Conservation (phyloP, 2,888 invertebrate genomes). For the Stegana nigrithorax region DNA sequence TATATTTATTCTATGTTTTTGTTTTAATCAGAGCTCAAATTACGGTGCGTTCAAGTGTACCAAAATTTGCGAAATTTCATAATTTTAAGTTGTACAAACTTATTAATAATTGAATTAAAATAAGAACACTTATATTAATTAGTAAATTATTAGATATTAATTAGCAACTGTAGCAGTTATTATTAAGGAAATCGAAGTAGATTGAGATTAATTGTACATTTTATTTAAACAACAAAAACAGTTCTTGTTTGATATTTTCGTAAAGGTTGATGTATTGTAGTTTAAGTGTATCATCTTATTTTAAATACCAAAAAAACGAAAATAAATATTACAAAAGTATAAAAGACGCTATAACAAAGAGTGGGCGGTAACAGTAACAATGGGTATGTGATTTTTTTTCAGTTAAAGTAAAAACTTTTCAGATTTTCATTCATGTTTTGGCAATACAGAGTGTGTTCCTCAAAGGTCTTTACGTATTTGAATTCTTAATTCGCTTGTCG, state of each 20-base stretch:
- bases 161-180: conserved; percentile 17
- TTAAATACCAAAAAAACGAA: conserved; percentile 23
- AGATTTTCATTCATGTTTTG: no score
- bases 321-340: conserved; percentile 49
- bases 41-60: conserved; percentile 52
- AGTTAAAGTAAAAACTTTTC: no score
- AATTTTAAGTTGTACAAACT: conserved; percentile 48
- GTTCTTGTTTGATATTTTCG: no score
- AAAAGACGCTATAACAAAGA: no score
- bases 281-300: conserved; percentile 22
- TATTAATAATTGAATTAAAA: conserved; percentile 43
- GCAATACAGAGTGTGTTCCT: no score
- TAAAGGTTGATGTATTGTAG: conserved; percentile 18
- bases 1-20: not conserved
- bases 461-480: no score
- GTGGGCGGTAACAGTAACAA: no score
- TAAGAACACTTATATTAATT: conserved; percentile 45
- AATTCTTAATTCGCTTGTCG: no score
- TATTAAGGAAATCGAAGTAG: not conserved
- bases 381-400: no score
- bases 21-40: conserved; percentile 24
- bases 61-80: conserved; percentile 17
- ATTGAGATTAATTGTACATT: not conserved
- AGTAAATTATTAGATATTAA: conserved; percentile 50
- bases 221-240: not conserved